Percentiles rank a stretch among this genome's conserved stretches.
Evolutionary conservation across 2,888 invertebrate species (phyloP).

Genomic region (Nasonovia ribisnigri): DNA sequence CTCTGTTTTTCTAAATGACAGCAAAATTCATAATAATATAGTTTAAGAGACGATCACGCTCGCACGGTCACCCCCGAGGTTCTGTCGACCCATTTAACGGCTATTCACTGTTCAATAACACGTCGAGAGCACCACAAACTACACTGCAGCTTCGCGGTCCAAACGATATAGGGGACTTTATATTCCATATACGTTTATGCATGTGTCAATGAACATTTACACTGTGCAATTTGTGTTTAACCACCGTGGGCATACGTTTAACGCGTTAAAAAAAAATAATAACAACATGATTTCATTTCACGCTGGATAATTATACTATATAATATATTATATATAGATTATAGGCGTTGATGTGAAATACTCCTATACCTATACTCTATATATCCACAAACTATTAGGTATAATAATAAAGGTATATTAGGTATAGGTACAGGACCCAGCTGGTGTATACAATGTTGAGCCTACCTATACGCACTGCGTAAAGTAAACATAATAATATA

Average conservation of each 20-base stretch:
- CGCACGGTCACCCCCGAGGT: slow-evolving; percentile 35
- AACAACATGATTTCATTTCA: slow-evolving; percentile 10
- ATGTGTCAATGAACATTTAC: slow-evolving; percentile 31
- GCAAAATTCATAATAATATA: not conserved
- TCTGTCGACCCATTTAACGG: slow-evolving; percentile 45
- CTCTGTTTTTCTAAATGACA: slow-evolving; percentile 41
- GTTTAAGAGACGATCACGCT: slow-evolving; percentile 44
- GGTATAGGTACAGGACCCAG: too few species aligned
- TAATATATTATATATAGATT: not conserved
- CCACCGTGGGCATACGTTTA: slow-evolving; percentile 2
- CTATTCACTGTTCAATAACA: slow-evolving; percentile 54
- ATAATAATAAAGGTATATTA: not conserved
- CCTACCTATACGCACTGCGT: not conserved
- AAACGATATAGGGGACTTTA: slow-evolving; percentile 26
- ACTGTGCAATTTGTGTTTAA: slow-evolving; percentile 45
- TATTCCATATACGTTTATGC: slow-evolving; percentile 15
- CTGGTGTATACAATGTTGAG: not conserved
- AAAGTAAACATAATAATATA: not conserved
- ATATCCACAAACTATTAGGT: not conserved
- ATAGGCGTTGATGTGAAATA: too few species aligned
- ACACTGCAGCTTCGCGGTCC: not conserved
- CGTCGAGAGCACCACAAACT: slow-evolving; percentile 26
- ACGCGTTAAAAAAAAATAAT: not conserved
- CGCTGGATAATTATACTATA: not conserved
- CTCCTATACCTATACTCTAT: not conserved